Evolutionary conservation across 2,113 vertebrate genomes (phyloP), one percentile per base, ranked within the genome.

Genomic region (Ceuthmochares aereus): DNA sequence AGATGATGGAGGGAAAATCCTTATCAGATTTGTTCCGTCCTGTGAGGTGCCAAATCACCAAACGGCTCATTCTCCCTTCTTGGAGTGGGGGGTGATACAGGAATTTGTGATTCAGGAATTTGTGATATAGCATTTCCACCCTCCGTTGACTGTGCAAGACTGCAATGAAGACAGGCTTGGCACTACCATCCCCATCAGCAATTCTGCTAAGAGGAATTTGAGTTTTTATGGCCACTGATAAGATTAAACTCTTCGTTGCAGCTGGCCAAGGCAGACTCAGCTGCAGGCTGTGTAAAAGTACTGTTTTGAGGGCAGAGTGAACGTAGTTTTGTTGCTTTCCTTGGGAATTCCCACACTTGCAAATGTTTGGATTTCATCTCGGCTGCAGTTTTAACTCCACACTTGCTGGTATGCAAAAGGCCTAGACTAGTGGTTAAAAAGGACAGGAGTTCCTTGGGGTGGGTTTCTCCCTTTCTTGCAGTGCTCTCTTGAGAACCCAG

Each of bases 191-290:
- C 86, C 94, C 95, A 96, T 96, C 96, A 96, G 95, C 94, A 97
- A 87, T 95, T 93, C 96, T 93, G 77, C 80, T 82, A 82, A 92
- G 73, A 95, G 93, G 96, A 97, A 96, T 97, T 95, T 78, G 84
- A 92, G 91, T 58, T 97, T 96, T 97, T 96, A 93, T 94, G 95
- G 90, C 94, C 92, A 87, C 95, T 96, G 96, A 97, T 97, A 97
- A 97, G 96, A 96, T 96, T 96, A 97, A 96, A 96, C 77, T 89
- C 92, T 95, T 93, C 93, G 92, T 87, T 95, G 93, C 83, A 93
- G 96, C 94, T 96, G 93, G 90, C 32, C 0, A 0, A 90, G 90
- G 79, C 95, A 90, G 73, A 60, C 47, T 77, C 32, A 3, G 83
- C 89, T 96, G 68, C 86, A 59, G 82, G 40, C 90, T 70, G 64